A percentile compares a stretch with the other conserved stretches of the same genome.
Evolutionary conservation across 2,113 vertebrate species (phyloP).

Genomic region (Nothoprocta pentlandii): DNA sequence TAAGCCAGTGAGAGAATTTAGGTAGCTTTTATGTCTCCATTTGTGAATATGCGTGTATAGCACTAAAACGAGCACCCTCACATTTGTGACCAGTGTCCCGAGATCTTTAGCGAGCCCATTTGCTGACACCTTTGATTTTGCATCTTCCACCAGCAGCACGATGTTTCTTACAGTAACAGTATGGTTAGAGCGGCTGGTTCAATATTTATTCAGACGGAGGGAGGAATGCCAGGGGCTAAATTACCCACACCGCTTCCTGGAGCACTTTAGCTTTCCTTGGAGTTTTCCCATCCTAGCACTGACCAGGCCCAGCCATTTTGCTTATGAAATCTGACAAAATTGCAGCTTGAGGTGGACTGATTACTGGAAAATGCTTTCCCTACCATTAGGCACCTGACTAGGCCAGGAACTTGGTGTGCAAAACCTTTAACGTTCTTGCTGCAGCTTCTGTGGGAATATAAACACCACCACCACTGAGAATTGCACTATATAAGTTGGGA

Average conservation of each 20-base stretch:
- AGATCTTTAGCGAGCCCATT: background rate
- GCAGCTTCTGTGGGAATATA: slow-evolving; percentile 39
- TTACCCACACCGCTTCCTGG: slow-evolving; percentile 35
- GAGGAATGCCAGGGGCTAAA: slow-evolving; percentile 11
- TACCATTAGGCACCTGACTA: background rate
- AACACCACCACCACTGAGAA: background rate
- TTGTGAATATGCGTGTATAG: background rate
- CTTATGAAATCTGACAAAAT: background rate
- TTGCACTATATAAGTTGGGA: rapidly evolving
- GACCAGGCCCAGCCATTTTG: background rate
- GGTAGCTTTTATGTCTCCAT: background rate
- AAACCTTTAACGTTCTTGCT: background rate
- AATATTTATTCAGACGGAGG: slow-evolving; percentile 37
- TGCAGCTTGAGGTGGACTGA: background rate
- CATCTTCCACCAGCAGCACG: background rate
- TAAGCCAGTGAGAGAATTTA: background rate
- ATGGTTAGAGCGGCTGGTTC: background rate
- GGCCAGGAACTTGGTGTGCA: background rate
- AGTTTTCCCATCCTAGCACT: slow-evolving; percentile 49
- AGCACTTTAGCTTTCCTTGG: background rate
- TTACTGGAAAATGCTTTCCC: slow-evolving; percentile 5
- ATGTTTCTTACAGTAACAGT: background rate
- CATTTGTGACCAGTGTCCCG: background rate
- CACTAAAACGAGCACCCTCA: background rate
- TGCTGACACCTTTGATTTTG: slow-evolving; percentile 34